These are phyloP conservation scores for Parambassis ranga DNA, from an alignment of 2,797 vertebrate genomes.

Conservation along the genomic window DNA sequence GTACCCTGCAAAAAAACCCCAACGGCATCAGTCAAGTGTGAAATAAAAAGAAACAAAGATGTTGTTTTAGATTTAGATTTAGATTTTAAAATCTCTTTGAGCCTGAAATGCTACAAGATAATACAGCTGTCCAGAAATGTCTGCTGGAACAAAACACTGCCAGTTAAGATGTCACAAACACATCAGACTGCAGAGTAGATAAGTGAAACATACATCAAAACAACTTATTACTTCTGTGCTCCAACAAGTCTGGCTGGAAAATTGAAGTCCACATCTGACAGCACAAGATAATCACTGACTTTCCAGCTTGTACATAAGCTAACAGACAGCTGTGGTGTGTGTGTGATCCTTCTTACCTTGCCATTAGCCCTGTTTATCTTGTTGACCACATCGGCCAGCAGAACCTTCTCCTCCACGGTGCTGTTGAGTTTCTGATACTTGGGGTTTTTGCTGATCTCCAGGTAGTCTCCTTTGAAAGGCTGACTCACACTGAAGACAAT, in stretches of 20 bases:
- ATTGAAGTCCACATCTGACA: neutral
- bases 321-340: neutral
- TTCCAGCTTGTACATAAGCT: neutral
- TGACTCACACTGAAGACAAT: conserved; percentile 87
- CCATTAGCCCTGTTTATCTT: conserved; percentile 98
- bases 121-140: neutral
- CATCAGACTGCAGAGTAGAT: neutral
- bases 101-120: neutral
- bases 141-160: conserved; percentile 3
- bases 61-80: neutral
- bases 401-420: conserved; percentile 91
- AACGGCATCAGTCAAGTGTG: neutral
- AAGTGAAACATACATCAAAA: conserved; percentile 3
- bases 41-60: neutral
- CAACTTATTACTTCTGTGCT: conserved; percentile 1
- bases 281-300: neutral
- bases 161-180: conserved; percentile 23
- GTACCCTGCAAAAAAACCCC: conserved; percentile 79
- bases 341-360: conserved; percentile 81
- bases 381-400: conserved; percentile 94
- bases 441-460: conserved; percentile 96
- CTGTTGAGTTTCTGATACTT: conserved; percentile 96
- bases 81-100: neutral
- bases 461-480: conserved; percentile 95
- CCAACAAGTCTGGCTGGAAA: neutral